Conservation (phyloP, 1,140 invertebrate species). For the Solenopsis fugax region DNA sequence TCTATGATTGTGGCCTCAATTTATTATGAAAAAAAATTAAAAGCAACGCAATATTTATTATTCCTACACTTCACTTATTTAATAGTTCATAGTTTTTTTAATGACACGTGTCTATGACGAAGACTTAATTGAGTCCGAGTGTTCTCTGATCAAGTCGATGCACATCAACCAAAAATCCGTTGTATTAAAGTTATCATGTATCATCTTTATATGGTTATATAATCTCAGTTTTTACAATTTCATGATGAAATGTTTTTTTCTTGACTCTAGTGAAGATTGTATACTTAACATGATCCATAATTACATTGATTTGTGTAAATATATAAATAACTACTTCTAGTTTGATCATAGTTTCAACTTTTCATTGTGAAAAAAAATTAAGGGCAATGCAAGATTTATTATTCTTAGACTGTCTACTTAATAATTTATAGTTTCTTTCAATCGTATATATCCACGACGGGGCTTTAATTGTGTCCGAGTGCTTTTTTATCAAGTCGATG, state of each 20-base stretch:
- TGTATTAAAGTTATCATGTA: no score
- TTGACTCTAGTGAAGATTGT: no score
- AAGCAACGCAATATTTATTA: background rate
- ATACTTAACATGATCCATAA: no score
- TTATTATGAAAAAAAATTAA: background rate
- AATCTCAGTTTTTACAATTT: no score
- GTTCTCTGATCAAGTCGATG: no score
- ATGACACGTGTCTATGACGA: no score
- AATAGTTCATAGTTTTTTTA: no score
- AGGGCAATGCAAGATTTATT: background rate
- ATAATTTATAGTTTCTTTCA: no score
- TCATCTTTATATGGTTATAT: no score
- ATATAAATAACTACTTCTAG: background rate
- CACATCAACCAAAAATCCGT: no score
- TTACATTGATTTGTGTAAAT: background rate
- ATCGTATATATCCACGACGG: background rate
- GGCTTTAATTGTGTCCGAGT: constrained; percentile 19
- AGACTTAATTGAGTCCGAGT: no score
- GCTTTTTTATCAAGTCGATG: constrained; percentile 1
- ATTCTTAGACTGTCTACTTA: background rate
- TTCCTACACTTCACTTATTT: background rate
- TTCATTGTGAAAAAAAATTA: background rate
- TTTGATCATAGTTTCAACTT: background rate
- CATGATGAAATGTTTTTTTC: no score
- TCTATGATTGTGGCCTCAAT: background rate